Base-by-base conservation (phyloP, 2,888 invertebrate species). In the Arrhopalites spinosus region DNA sequence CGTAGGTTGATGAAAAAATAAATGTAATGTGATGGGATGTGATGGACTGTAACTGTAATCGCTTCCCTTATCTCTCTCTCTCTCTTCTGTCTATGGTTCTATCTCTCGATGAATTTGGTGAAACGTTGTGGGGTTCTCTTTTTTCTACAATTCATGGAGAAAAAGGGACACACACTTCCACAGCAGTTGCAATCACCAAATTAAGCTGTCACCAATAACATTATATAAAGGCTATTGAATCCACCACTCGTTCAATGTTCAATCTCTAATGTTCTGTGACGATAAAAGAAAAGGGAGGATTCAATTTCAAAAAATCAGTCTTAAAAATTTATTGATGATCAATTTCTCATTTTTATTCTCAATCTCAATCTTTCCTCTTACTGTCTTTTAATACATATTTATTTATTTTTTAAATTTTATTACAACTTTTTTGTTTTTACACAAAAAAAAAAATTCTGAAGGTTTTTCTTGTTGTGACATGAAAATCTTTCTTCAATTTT, bases 261-360 rank as follows among this genome's bases (percentile, higher is more conserved):
- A 69, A 47, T 69, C 50, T 27, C 23, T 69, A 69, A 69, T 69
- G 68, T 23, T 3, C 50, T 69, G 45, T 69, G 68, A 69, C 68
- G 36, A 36, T 11, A 36, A 20, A 53, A 53, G 15, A 15, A 53
- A 53, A 53, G 53, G 53, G 53, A 20, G 53, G 53, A 20, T 20
- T 53, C 8, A 53, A 53, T 53, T 53, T 20, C 20, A 53, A 53
- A 13, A 8, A 36, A 36, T 36, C 5, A 36, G 36, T 36, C 36
- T 36, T n/a, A 59, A 63, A 27, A 27, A 23, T 20, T 15, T 27
- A 27, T 17, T 17, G 63, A 63, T 63, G 17, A 27, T 17, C 15
- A 63, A 63, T 36, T 36, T 36, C 36, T 7, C 36, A 36, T 36
- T 36, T 36, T 11, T 11, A 36, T 36, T 36, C 11, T 36, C 36